Base-by-base conservation (phyloP, 2,888 invertebrate species). In the Lasioglossum oenotherae region DNA sequence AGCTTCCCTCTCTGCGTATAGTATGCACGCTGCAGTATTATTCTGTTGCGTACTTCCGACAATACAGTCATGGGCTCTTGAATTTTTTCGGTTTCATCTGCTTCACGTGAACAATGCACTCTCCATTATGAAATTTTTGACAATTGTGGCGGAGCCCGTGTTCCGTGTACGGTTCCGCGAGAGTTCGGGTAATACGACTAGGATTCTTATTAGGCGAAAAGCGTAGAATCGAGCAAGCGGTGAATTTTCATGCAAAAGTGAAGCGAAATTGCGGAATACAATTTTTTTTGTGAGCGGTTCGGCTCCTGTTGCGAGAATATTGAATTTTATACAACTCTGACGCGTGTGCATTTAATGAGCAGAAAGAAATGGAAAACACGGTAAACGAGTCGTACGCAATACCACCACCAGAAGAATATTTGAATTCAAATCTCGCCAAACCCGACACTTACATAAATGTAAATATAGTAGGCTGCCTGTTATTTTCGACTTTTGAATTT, bases 71-170 rank as follows among this genome's bases (percentile, higher is more conserved):
- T 35, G 35, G 35, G 14, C 57, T 74, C 74, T 41, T n/a, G n/a
- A 27, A 53, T 64, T 71, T 74, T 60, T 74, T 41, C n/a, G 74
- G 44, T 53, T 82, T 69, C 16, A 31, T 80, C 23, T n/a, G 3
- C 12, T 19, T 67, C 57, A 16, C 31, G 41, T 44, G 16, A 57
- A 82, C 82, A 81, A 75, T 81, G 80, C 16, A 8, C 31, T 35
- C 27, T 8, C 27, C 23, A 75, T 80, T 74, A 35, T 67, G 8
- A 67, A 19, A 69, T 80, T 71, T 71, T 31, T n/a, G 38, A 69
- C 57, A 16, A 80, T 69, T 69, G 27, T 3, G 12, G 31, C 19
- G 67, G 16, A 35, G 19, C 67, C 16, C 16, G 49, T 8, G 23
- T 23, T 38, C 67, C 35, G 27, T 41, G 38, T 49, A 35, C 8